Evolutionary conservation across 2,797 vertebrate genomes (phyloP).

Genomic region (Leptodactylus fallax): DNA sequence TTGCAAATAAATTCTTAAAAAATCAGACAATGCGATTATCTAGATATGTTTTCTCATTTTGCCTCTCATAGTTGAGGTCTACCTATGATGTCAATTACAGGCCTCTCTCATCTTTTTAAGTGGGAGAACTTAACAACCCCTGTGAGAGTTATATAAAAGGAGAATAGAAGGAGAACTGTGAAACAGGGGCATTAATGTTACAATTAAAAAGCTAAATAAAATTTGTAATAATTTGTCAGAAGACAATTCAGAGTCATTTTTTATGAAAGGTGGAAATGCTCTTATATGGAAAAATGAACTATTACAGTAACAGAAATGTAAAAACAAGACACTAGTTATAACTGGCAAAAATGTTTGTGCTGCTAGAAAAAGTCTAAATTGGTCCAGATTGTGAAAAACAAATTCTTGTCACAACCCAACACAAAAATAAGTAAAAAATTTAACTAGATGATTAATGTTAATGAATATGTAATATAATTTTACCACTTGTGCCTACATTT

Average conservation of each 20-base stretch:
- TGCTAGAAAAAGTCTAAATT: background rate
- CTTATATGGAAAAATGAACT: background rate
- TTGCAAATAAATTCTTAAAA: no score
- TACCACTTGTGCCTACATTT: conserved; percentile 42
- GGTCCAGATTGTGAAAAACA: background rate
- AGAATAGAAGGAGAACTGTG: no score
- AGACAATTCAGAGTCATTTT: background rate
- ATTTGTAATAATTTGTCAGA: background rate
- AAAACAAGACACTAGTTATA: background rate
- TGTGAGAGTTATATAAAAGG: no score
- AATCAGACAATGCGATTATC: no score
- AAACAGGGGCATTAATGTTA: no score
- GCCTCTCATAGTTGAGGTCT: no score
- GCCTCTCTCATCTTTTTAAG: no score
- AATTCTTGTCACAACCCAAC: conserved; percentile 17
- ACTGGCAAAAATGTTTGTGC: background rate
- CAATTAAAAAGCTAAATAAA: background rate
- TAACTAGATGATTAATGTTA: conserved; percentile 53
- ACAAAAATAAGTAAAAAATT: conserved; percentile 17
- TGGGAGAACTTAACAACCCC: no score
- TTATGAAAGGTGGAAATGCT: background rate
- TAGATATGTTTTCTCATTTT: no score
- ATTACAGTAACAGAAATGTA: background rate
- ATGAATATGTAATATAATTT: conserved; percentile 53
- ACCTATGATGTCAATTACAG: no score